Percentiles rank a stretch among this genome's conserved stretches.
These are phyloP conservation scores for Eupithecia subfuscata DNA, from an alignment of 2,888 invertebrate genomes.

Conservation along the genomic window DNA sequence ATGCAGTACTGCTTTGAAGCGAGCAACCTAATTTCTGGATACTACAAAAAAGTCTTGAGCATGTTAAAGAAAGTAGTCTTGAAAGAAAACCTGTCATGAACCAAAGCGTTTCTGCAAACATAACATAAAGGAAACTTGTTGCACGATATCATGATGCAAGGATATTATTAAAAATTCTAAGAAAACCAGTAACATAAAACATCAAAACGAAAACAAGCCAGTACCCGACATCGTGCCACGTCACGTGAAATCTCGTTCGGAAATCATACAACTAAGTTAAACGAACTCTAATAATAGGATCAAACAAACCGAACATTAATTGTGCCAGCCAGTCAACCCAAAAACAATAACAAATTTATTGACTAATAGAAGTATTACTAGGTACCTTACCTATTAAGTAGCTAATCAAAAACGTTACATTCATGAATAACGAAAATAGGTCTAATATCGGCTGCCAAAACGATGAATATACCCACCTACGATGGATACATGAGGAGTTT, in stretches of 20 bases:
- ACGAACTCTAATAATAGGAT: not conserved
- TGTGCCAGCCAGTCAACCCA: not conserved
- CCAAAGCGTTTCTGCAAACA: not conserved
- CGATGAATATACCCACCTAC: not conserved
- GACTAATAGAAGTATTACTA: not conserved
- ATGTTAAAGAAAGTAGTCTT: not conserved
- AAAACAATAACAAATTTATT: not conserved
- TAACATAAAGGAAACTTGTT: not conserved
- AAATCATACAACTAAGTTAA: conserved; percentile 17
- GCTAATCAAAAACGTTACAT: not conserved
- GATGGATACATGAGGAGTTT: not conserved
- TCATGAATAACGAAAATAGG: not conserved
- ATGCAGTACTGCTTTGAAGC: not conserved
- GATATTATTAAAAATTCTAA: not conserved
- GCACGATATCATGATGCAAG: not conserved
- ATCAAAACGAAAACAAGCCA: conserved; percentile 22
- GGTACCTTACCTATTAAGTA: not conserved
- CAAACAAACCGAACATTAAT: not conserved
- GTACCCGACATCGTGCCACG: not conserved
- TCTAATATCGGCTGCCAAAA: not conserved
- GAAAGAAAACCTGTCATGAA: not conserved
- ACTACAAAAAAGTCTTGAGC: not conserved
- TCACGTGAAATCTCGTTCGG: conserved; percentile 2
- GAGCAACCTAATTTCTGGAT: not conserved
- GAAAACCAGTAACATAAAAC: not conserved